Base-by-base conservation (phyloP, 2,113 vertebrate genomes). In the Corydoras sp. region DNA sequence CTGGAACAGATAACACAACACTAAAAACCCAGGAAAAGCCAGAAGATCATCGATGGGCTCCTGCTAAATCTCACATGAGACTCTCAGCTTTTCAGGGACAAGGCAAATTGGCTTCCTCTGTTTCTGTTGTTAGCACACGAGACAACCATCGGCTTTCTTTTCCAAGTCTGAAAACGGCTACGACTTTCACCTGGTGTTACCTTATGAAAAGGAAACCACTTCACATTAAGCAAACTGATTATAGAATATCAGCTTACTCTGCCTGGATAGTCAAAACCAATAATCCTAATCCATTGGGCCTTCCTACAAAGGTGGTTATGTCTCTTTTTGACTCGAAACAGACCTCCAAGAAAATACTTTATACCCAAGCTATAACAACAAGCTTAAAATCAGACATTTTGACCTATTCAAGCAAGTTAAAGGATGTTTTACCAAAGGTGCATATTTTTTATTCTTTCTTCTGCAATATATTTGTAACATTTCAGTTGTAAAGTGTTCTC, bases 161-260 rank as follows among this genome's bases (percentile, higher is more conserved):
- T 75, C 93, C 95, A 53, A 97, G 95, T 81, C 88, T 99, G 76
- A 98, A 98, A 83, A 99, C 96, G 0, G 81, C 93, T 9, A 99
- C 97, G 0, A 95, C 89, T 48, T 96, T 94, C 67, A 98, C 96
- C 0, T 99, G 97, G 97, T 99, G 97, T 90, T 99, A 92, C 32
- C 83, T 99, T 15, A 86, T 92, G 83, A 95, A 93, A 84, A 92
- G 92, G 76, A 97, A 92, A 81, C 87, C 94, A 0, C 76, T 96
- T 32, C 96, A 94, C 50, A 72, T 92, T 70, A 89, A 88, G 15
- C 97, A 98, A 82, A 89, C 79, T 0, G 94, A 95, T 85, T 90
- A 93, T 79, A 97, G 93, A 80, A 92, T 86, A 6, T 99, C 97
- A 0, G 94, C 93, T 10, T 99, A 99, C 64, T 89, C 93, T 14